Conservation (phyloP, 2,797 vertebrate genomes). For the Petrocephalus schoutedeni region DNA sequence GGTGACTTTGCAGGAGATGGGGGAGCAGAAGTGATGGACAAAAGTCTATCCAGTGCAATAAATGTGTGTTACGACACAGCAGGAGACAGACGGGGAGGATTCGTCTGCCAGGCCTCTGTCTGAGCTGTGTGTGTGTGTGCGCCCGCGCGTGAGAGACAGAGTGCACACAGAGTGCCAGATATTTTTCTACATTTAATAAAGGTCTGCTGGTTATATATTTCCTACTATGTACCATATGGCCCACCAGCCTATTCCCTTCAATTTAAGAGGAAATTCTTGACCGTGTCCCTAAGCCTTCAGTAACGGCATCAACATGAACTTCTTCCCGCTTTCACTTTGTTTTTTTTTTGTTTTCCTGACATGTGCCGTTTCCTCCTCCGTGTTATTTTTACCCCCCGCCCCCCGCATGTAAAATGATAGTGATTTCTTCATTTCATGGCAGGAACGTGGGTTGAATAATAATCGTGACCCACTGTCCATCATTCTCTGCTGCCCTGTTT, state of each 20-base stretch:
- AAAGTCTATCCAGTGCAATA: not conserved
- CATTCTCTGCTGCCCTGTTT: not conserved
- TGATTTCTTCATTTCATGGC: not conserved
- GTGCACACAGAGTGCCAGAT: not conserved
- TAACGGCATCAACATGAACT: not conserved
- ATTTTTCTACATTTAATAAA: slow-evolving; percentile 21
- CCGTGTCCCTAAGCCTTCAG: not conserved
- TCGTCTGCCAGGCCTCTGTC: not conserved
- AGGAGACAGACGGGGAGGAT: not conserved
- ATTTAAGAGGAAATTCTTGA: not conserved
- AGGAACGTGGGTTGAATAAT: not conserved
- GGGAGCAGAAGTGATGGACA: not conserved
- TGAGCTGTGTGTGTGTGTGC: not conserved
- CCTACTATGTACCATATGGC: not conserved
- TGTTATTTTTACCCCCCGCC: not conserved
- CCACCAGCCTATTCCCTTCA: not conserved
- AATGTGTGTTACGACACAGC: not conserved
- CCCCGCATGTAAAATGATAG: not conserved
- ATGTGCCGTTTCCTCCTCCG: not conserved
- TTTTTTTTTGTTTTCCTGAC: not conserved
- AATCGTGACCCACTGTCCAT: not conserved
- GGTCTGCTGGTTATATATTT: not conserved
- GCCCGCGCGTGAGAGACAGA: not conserved
- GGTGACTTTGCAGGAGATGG: not conserved
- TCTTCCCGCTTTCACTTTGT: not conserved